These are phyloP conservation scores for Aurelia aurita complex sp. Pacific DNA, from an alignment of 30 jellyfish, hydroid and myxozoan genomes.

Conservation along the genomic window DNA sequence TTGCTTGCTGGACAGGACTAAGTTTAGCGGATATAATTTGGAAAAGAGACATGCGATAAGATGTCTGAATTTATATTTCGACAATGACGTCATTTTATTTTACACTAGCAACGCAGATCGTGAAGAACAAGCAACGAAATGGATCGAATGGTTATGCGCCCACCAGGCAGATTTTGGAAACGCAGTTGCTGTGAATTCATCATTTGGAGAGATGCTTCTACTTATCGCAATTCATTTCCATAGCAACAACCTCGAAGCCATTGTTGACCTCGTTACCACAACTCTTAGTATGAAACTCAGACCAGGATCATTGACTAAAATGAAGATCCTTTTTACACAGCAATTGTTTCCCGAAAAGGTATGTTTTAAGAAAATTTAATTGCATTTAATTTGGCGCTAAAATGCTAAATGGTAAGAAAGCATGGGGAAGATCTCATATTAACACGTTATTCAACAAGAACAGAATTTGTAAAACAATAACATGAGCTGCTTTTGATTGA, in stretches of 20 bases:
- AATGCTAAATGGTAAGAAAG: too few relatives aligned
- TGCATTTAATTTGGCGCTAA: too few relatives aligned
- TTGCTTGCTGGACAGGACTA: too few relatives aligned
- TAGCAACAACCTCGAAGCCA: slow-evolving; percentile 92
- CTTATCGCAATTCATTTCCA: slow-evolving; percentile 97
- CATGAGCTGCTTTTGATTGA: too few relatives aligned
- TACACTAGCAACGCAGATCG: slow-evolving; percentile 79
- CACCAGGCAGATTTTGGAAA: slow-evolving; percentile 73
- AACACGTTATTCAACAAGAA: too few relatives aligned
- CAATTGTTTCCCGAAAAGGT: slow-evolving; percentile 97
- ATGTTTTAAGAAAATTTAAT: neutral
- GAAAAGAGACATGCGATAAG: too few relatives aligned
- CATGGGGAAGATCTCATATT: too few relatives aligned
- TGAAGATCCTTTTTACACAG: slow-evolving; percentile 93
- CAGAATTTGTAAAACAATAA: too few relatives aligned
- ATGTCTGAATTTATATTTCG: too few relatives aligned
- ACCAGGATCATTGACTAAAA: slow-evolving; percentile 91
- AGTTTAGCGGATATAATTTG: too few relatives aligned
- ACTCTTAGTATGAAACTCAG: slow-evolving; percentile 85
- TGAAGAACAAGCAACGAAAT: slow-evolving; percentile 79
- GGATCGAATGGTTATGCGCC: slow-evolving; percentile 86
- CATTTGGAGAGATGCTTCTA: slow-evolving; percentile 94
- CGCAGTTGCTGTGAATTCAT: slow-evolving; percentile 47
- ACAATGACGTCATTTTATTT: neutral
- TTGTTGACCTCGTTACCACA: slow-evolving; percentile 82